Conservation (phyloP, 2,888 invertebrate species). For the Protophormia terraenovae region DNA sequence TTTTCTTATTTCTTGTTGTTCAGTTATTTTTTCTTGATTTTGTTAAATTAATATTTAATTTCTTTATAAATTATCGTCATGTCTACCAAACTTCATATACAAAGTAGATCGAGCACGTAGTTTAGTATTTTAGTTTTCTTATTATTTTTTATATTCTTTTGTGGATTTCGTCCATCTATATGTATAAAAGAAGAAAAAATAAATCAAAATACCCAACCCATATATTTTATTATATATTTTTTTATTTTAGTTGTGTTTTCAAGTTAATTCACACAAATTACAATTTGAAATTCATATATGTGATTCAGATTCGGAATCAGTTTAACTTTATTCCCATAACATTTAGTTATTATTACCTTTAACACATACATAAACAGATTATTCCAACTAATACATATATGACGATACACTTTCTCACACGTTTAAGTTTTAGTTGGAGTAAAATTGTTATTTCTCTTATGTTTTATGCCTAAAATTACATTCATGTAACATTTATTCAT, state of each 20-base stretch:
- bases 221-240: conserved; percentile 15
- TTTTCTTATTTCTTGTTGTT: not conserved
- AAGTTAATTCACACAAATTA: conserved; percentile 62
- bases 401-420: conserved; percentile 2
- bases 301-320: conserved; percentile 37
- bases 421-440: not conserved
- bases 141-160: not conserved
- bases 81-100: not conserved
- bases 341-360: conserved; percentile 51
- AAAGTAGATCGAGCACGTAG: conserved; percentile 45
- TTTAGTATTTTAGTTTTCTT: conserved; percentile 1
- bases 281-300: conserved; percentile 20
- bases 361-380: conserved; percentile 36
- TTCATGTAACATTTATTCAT: conserved; percentile 28
- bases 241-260: conserved; percentile 28
- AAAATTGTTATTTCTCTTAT: conserved; percentile 7
- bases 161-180: conserved; percentile 36
- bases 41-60: conserved; percentile 50
- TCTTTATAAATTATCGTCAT: conserved; percentile 45
- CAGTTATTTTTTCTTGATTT: not conserved
- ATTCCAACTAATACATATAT: not conserved
- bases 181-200: too few relatives aligned
- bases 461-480: conserved; percentile 15
- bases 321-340: conserved; percentile 54
- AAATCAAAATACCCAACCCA: conserved; percentile 65